These are phyloP conservation scores for Physocephala rufipes DNA, from an alignment of 2,888 invertebrate species.

Conservation along the genomic window DNA sequence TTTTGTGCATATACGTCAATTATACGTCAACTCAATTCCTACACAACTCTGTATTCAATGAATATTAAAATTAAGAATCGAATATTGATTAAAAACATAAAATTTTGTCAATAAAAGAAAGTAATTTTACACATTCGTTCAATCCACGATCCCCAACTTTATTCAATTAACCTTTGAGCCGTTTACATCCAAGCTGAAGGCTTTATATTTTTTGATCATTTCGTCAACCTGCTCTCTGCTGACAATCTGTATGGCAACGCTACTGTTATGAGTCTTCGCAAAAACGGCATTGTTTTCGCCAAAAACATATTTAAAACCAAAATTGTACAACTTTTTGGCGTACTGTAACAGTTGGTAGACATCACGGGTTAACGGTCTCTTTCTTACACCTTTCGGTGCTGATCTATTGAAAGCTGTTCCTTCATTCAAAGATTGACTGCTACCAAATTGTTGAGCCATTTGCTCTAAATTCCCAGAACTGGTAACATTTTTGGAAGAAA, in stretches of 20 bases:
- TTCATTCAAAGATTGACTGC: too few species aligned
- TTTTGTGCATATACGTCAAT: too few species aligned
- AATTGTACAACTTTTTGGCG: not conserved
- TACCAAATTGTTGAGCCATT: too few species aligned
- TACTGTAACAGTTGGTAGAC: not conserved
- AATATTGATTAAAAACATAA: too few species aligned
- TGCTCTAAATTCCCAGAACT: too few species aligned
- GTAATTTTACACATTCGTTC: not conserved
- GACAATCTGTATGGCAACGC: not conserved
- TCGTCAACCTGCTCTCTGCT: not conserved
- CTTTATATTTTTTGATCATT: not conserved
- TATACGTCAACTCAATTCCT: not conserved
- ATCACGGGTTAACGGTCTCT: not conserved
- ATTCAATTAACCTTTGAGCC: too few species aligned
- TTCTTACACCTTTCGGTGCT: not conserved
- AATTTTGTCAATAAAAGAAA: not conserved
- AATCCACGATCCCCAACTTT: not conserved
- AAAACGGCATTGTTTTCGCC: not conserved
- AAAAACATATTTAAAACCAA: not conserved
- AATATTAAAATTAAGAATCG: too few species aligned
- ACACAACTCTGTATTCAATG: too few species aligned
- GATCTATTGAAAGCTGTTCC: not conserved
- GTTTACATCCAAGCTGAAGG: not conserved
- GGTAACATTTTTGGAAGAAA: too few species aligned
- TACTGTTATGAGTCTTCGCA: not conserved